Evolutionary conservation across 2,888 invertebrate species (phyloP), one percentile per base, ranked within the genome.

Genomic region (Rhyacophila evoluta): DNA sequence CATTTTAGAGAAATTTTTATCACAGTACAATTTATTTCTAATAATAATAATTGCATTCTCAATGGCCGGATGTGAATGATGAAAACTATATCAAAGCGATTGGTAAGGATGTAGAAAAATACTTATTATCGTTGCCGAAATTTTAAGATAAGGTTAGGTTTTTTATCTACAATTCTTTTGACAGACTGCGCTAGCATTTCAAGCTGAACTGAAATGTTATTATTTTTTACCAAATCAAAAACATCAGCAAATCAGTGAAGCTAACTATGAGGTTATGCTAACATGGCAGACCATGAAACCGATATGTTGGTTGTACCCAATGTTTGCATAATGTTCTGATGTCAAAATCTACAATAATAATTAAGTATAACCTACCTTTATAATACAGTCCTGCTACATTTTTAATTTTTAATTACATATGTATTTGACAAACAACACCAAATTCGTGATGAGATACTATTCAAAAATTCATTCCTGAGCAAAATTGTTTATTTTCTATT

Each of bases 271-370:
- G 11, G 55, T 28, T 67, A 67, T n/a, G 15, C 37, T 19, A n/a
- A 68, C n/a, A 74, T 72, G 75, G 69, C 75, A 55, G 77, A 75
- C 71, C 75, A 72, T 67, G 70, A 38, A 75, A 78, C 78, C 80
- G 79, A 81, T 81, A 81, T 81, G 81, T 81, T 74, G 74, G 74
- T 72, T 71, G 28, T 69, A 76, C 74, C 81, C 81, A 78, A 81
- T 55, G 67, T 72, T 80, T 75, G 67, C 75, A 75, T 25, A 55
- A 19, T 55, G 10, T 28, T 72, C 27, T 69, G 36, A 74, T 36
- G 28, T 78, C 72, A 36, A 78, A 72, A 74, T 74, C 75, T 78
- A 75, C 78, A 33, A 55, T 71, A 55, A 55, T 55, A 55, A 55
- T 55, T 55, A 55, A 19, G 19, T 72, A 27, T 67, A 77, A n/a